A percentile compares a stretch with the other conserved stretches of the same genome.
These are phyloP conservation scores for Diadegma fenestrale DNA, from an alignment of 2,888 invertebrate genomes.

Conservation along the genomic window DNA sequence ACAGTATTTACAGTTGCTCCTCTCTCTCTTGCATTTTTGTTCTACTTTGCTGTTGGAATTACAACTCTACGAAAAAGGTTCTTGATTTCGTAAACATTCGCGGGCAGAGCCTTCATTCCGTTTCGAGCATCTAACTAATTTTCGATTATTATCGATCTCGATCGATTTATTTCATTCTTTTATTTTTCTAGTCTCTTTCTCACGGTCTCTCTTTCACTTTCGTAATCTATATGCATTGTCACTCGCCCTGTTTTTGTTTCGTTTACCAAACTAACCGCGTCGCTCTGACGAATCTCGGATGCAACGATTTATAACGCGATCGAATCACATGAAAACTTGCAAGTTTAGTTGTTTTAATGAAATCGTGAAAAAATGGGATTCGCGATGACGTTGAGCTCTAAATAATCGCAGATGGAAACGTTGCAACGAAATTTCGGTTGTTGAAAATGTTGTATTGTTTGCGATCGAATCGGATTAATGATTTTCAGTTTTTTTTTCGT, in stretches of 20 bases:
- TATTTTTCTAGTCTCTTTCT: slow-evolving; percentile 10
- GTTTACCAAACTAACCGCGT: slow-evolving; percentile 19
- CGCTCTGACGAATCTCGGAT: slow-evolving; percentile 16
- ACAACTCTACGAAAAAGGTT: slow-evolving; percentile 23
- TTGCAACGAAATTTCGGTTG: no score
- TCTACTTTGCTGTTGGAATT: slow-evolving; percentile 28
- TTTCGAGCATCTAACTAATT: slow-evolving; percentile 36
- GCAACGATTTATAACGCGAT: neutral
- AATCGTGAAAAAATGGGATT: neutral
- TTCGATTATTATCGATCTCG: slow-evolving; percentile 19
- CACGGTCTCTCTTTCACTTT: slow-evolving; percentile 4
- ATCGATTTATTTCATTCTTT: slow-evolving; percentile 14
- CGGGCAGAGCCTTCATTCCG: slow-evolving; percentile 41
- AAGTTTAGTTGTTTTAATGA: neutral
- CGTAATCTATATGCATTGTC: slow-evolving; percentile 60
- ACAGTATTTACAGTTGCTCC: slow-evolving; percentile 73
- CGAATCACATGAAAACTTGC: slow-evolving; percentile 31
- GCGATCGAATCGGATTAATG: neutral
- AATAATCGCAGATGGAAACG: slow-evolving; percentile 4
- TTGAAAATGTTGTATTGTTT: neutral
- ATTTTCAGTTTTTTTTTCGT: neutral
- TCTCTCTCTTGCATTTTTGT: slow-evolving; percentile 16
- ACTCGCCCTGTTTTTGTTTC: slow-evolving; percentile 55
- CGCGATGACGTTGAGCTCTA: slow-evolving; percentile 2
- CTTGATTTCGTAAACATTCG: neutral